Evolutionary conservation across 2,888 invertebrate genomes (phyloP).

Genomic region (Dasypolia templi): DNA sequence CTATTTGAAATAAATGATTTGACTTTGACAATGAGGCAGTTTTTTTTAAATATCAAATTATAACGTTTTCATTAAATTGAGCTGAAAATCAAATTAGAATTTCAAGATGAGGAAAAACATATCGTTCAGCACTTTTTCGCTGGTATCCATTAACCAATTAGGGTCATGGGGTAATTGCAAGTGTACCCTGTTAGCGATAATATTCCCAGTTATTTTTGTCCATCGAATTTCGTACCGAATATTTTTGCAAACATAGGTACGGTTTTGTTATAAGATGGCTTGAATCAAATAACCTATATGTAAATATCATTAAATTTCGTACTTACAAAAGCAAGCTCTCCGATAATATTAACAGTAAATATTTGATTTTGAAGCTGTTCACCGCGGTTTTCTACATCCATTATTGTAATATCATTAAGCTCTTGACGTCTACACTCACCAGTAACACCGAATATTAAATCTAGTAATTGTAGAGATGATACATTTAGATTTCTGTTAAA

Average conservation of each 20-base stretch:
- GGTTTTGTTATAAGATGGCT: no score
- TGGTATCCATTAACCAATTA: slow-evolving; percentile 29
- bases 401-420: not conserved
- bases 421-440: not conserved
- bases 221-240: not conserved
- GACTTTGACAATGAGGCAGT: not conserved
- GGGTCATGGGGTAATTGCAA: slow-evolving; percentile 55
- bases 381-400: not conserved
- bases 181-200: slow-evolving; percentile 29
- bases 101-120: slow-evolving; percentile 29
- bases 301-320: no score
- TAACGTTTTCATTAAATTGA: slow-evolving; percentile 30
- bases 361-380: no score
- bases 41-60: not conserved
- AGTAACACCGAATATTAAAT: not conserved
- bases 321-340: no score
- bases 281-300: no score
- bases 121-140: slow-evolving; percentile 25
- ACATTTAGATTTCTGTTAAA: no score
- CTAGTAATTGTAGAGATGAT: no score
- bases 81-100: slow-evolving; percentile 40
- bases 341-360: no score
- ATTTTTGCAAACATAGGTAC: not conserved
- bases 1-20: no score
- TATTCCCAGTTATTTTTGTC: slow-evolving; percentile 23